A percentile compares a stretch with the other conserved stretches of the same genome.
phyloP scores from a whole-genome alignment of 2,797 vertebrate genomes.

The Ammospiza maritima region DNA sequence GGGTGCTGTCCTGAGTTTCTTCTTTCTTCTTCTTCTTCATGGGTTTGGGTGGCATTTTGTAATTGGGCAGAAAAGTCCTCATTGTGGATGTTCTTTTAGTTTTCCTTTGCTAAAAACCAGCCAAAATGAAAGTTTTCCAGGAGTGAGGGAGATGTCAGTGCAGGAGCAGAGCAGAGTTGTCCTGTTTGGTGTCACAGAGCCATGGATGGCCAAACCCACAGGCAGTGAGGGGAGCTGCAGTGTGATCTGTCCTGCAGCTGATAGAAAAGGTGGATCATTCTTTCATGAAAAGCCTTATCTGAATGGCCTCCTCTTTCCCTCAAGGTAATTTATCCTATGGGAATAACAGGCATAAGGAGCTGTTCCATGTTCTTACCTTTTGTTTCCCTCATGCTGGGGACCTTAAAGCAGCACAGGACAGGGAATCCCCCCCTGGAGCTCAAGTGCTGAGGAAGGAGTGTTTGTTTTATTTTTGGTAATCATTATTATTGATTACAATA shows the following conservation, averaged over 20 bases:
- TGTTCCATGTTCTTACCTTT: neutral
- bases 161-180: neutral
- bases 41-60: too few relatives aligned
- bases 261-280: neutral
- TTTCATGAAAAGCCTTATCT: neutral
- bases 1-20: too few relatives aligned
- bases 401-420: neutral
- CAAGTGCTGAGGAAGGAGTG: rapidly evolving
- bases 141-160: neutral
- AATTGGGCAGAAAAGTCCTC: too few relatives aligned
- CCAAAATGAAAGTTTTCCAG: neutral
- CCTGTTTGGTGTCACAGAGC: rapidly evolving
- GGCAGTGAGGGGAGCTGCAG: neutral
- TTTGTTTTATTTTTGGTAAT: neutral
- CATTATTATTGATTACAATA: neutral
- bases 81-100: neutral
- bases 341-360: neutral
- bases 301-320: neutral
- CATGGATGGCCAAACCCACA: rapidly evolving
- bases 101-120: neutral
- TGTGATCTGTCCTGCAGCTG: rapidly evolving
- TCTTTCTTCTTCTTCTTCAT: too few relatives aligned
- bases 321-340: neutral
- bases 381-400: neutral
- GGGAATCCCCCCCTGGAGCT: neutral